These are phyloP conservation scores for Brachyistius frenatus DNA, from an alignment of 2,113 vertebrate species.

Conservation along the genomic window DNA sequence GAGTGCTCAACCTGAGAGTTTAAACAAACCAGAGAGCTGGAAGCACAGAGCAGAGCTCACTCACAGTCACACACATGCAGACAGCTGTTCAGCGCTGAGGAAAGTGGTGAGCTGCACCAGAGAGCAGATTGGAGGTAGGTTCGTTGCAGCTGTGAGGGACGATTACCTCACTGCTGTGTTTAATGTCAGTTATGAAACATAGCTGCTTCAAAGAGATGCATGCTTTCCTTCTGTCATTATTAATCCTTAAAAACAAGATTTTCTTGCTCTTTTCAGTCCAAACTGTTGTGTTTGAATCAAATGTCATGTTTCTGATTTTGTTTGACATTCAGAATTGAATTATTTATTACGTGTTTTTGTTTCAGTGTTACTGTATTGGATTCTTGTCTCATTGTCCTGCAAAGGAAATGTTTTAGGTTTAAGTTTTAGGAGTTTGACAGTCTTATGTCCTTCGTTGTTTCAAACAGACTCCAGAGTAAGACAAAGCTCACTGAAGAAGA, in stretches of 20 bases:
- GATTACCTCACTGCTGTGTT: slow-evolving; percentile 56
- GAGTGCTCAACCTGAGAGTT: slow-evolving; percentile 80
- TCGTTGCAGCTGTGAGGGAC: slow-evolving; percentile 43
- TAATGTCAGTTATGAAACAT: slow-evolving; percentile 42
- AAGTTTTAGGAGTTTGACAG: slow-evolving; percentile 16
- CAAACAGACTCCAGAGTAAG: slow-evolving; percentile 31
- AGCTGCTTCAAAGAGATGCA: background rate
- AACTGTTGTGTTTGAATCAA: background rate
- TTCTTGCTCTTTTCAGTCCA: background rate
- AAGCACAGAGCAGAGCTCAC: slow-evolving; percentile 58
- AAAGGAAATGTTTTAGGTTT: background rate
- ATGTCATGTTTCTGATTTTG: background rate
- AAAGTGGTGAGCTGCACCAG: slow-evolving; percentile 15
- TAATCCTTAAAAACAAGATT: slow-evolving; percentile 14
- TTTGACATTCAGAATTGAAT: background rate
- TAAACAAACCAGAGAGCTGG: slow-evolving; percentile 76
- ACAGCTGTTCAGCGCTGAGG: slow-evolving; percentile 57
- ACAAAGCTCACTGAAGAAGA: slow-evolving; percentile 18
- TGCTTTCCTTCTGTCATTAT: background rate
- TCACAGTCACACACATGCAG: slow-evolving; percentile 21
- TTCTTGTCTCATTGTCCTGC: background rate
- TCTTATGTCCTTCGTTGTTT: slow-evolving; percentile 19
- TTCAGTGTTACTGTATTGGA: background rate
- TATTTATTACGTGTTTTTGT: background rate
- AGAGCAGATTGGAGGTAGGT: slow-evolving; percentile 67